Conservation (phyloP, 2,888 invertebrate species). For the Bombylius major region DNA sequence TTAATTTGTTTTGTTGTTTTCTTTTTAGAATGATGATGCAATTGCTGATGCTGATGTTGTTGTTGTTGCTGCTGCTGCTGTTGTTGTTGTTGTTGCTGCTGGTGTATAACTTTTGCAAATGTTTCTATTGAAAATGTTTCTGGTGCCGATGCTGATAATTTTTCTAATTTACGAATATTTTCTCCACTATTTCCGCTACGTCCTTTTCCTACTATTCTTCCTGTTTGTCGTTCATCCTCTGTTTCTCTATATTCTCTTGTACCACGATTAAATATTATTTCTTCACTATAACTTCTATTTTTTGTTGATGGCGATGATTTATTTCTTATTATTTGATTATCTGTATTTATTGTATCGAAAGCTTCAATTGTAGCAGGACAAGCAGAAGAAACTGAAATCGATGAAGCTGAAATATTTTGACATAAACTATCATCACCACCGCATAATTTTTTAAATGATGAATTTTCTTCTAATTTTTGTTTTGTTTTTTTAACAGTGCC, state of each 20-base stretch:
- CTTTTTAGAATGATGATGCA: background rate
- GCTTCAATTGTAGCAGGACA: conserved; percentile 9
- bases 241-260: background rate
- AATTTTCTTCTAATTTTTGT: conserved; percentile 47
- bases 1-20: background rate
- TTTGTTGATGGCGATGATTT: conserved; percentile 24
- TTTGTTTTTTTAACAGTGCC: conserved; percentile 54
- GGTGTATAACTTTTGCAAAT: background rate
- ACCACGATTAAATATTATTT: conserved; percentile 20
- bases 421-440: conserved; percentile 17
- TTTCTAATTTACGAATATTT: conserved; percentile 32
- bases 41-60: conserved; percentile 2
- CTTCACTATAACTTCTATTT: conserved; percentile 33
- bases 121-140: conserved; percentile 27
- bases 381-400: conserved; percentile 10
- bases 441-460: conserved; percentile 13
- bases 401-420: conserved; percentile 1
- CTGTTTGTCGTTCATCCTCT: background rate
- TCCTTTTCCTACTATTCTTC: background rate
- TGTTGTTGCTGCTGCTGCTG: conserved; percentile 45
- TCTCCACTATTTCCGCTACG: background rate
- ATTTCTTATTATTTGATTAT: background rate
- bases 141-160: conserved; percentile 50
- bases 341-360: no score
- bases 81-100: background rate